Evolutionary conservation across 2,888 invertebrate species (phyloP).

Genomic region (Stenoptilia bipunctidactyla): DNA sequence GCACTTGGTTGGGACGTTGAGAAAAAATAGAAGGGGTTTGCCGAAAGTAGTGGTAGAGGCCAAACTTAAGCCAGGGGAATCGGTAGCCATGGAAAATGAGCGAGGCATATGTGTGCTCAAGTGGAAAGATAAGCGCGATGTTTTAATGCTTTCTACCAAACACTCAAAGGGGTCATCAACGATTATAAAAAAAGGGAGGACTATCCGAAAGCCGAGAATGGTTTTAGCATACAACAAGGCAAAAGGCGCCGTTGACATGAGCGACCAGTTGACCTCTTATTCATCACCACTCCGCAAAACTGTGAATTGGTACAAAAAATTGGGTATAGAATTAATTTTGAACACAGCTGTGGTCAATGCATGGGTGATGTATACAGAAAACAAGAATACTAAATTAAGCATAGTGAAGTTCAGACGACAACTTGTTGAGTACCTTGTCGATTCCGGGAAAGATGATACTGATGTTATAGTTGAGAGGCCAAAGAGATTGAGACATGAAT

Average conservation of each 20-base stretch:
- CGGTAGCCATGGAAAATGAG: conserved; percentile 14
- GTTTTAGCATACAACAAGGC: background rate
- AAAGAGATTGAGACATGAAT: no score
- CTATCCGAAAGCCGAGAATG: background rate
- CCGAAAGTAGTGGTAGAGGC: conserved; percentile 13
- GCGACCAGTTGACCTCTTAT: conserved; percentile 11
- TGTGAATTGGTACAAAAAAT: conserved; percentile 22
- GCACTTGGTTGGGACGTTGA: conserved; percentile 14
- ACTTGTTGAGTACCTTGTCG: no score
- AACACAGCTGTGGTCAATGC: conserved; percentile 20
- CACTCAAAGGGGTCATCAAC: conserved; percentile 5
- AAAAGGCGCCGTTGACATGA: background rate
- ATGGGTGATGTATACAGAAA: conserved; percentile 10
- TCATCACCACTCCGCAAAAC: conserved; percentile 17
- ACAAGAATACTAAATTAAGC: no score
- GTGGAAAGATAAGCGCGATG: conserved; percentile 17
- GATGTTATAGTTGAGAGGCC: no score
- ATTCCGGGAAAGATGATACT: no score
- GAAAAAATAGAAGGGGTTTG: conserved; percentile 9
- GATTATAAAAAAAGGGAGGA: background rate
- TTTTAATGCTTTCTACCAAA: conserved; percentile 16
- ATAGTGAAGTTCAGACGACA: no score
- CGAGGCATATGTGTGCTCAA: conserved; percentile 14
- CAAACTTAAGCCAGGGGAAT: conserved; percentile 15
- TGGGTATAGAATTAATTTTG: conserved; percentile 18